Percentiles rank a stretch among this genome's conserved stretches.
These are phyloP conservation scores for Dolichoris vasculosae DNA, from an alignment of 1,140 invertebrate species.

Conservation along the genomic window DNA sequence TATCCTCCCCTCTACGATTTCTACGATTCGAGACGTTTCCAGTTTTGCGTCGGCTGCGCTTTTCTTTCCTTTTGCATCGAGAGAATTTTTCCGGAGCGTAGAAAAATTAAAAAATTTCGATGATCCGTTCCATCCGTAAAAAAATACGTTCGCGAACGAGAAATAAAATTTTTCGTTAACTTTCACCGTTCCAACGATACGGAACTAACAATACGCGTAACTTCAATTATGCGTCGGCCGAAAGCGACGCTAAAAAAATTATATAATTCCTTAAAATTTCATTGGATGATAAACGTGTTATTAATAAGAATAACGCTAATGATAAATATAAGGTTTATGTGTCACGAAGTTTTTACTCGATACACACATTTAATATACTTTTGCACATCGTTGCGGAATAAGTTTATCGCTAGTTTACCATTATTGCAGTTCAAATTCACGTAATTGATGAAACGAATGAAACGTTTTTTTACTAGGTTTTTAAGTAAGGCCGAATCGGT, in stretches of 20 bases:
- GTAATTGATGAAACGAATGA: background rate
- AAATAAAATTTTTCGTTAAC: background rate
- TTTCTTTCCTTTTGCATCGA: too few species aligned
- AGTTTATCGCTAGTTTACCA: background rate
- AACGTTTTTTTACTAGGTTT: background rate
- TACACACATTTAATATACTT: background rate
- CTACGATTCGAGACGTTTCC: too few species aligned
- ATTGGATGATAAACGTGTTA: background rate
- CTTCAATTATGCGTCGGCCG: background rate
- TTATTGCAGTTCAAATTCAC: background rate
- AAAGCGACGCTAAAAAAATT: slow-evolving; percentile 3
- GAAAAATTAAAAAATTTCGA: background rate
- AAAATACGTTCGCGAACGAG: background rate
- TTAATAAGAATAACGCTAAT: background rate
- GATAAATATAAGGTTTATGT: background rate
- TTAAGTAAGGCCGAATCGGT: background rate
- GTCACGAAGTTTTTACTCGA: background rate
- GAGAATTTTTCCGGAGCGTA: too few species aligned
- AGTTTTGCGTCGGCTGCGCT: too few species aligned
- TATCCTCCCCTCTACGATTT: too few species aligned
- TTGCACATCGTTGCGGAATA: background rate
- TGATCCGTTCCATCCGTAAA: background rate
- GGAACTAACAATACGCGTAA: background rate
- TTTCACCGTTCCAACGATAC: slow-evolving; percentile 7
- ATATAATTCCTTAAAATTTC: background rate